Conservation (phyloP, 2,888 invertebrate species). For the Xestia ashworthii region DNA sequence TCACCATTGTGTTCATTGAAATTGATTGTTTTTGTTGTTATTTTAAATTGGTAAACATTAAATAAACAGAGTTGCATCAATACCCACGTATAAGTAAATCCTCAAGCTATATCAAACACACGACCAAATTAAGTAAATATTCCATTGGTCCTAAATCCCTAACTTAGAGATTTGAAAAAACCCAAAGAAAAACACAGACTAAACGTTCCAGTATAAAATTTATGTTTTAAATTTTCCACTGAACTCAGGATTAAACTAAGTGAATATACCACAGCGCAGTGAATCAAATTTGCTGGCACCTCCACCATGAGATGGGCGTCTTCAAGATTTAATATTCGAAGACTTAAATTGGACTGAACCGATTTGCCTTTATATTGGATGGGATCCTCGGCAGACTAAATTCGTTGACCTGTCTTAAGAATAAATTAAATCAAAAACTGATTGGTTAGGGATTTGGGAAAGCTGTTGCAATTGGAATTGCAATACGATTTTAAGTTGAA, state of each 20-base stretch:
- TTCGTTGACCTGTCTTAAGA: constrained; percentile 35
- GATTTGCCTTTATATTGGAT: constrained; percentile 47
- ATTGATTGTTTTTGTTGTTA: neutral
- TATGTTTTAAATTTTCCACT: constrained; percentile 48
- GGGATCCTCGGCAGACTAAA: constrained; percentile 31
- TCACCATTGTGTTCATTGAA: neutral
- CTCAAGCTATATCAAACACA: neutral
- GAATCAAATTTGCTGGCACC: constrained; percentile 62
- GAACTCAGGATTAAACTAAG: constrained; percentile 29
- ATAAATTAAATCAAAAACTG: constrained; percentile 53
- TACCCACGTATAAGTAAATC: neutral
- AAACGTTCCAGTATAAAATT: constrained; percentile 31
- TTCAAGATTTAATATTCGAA: constrained; percentile 59
- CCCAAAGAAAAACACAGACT: neutral
- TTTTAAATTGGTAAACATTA: neutral
- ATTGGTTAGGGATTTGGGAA: constrained; percentile 36
- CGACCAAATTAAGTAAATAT: neutral
- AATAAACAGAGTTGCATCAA: neutral
- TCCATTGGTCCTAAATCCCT: neutral
- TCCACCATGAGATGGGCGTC: constrained; percentile 50
- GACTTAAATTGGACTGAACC: constrained; percentile 52
- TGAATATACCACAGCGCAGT: constrained; percentile 37
- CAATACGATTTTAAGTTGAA: neutral
- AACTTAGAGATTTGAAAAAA: neutral
- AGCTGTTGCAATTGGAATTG: constrained; percentile 31